A percentile compares a stretch with the other conserved stretches of the same genome.
Conservation (phyloP, 2,888 invertebrate species). For the Tribolium freemani region DNA sequence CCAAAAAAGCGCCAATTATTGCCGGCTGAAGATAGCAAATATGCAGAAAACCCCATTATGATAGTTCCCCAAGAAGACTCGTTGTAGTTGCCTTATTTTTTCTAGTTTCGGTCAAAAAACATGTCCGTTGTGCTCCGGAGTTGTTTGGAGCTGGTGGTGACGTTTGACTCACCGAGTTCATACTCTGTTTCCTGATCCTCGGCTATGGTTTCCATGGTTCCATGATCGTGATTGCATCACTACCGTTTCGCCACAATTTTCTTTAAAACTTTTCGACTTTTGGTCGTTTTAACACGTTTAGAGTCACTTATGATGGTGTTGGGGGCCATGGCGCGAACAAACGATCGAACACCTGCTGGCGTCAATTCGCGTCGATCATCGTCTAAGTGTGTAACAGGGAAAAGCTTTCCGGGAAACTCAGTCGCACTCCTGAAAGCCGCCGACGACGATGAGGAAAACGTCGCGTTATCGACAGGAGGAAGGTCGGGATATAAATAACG, state of each 20-base stretch:
- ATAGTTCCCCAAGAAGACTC: too few species aligned
- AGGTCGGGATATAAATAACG: constrained; percentile 13
- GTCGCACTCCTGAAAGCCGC: background rate
- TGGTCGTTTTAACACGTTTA: background rate
- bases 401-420: constrained; percentile 11
- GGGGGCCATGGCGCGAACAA: background rate
- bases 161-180: constrained; percentile 73
- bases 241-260: constrained; percentile 53
- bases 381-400: background rate
- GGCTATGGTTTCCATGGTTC: constrained; percentile 77
- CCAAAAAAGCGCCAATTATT: background rate
- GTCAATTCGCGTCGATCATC: constrained; percentile 30
- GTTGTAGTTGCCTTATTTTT: too few species aligned
- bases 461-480: background rate
- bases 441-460: background rate
- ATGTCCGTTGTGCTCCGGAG: too few species aligned
- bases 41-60: too few species aligned
- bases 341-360: constrained; percentile 9
- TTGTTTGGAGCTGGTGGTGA: too few species aligned
- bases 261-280: constrained; percentile 20
- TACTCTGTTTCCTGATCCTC: constrained; percentile 78
- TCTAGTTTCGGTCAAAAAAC: background rate
- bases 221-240: constrained; percentile 59
- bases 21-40: too few species aligned
- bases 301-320: constrained; percentile 1